Base-by-base conservation (phyloP, 2,797 vertebrate genomes). In the Microchirus variegatus region DNA sequence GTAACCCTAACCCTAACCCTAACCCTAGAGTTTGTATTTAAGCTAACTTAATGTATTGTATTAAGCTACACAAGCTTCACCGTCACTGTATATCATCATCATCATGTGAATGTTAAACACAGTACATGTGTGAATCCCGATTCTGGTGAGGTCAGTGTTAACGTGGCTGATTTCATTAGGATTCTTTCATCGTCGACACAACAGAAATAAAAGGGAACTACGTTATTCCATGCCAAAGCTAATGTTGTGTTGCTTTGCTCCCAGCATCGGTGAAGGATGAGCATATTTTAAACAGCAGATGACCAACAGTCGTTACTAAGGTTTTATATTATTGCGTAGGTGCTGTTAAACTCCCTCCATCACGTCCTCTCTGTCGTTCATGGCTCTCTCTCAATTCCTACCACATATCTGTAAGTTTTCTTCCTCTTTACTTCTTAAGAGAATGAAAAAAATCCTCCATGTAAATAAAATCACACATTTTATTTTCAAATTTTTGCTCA, bases 401-500 rank as follows among this genome's bases (percentile, higher is more conserved):
- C 10, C 38, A 51, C 49, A 19, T 11, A 54, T 3, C 9, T 55
- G 52, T n/a, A n/a, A n/a, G n/a, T 31, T 31, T 31, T 31, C 31
- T 31, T 31, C 9, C 43, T 41, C 15, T 58, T 55, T 59, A 62
- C 41, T 77, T 42, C 35, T 49, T 52, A 40, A 63, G 45, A 49
- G 67, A 38, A 70, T 58, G 43, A 38, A 49, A 36, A 36, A 43
- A 36, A 19, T 49, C 7, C 15, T 38, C 55, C 58, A 19, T 87
- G 76, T 86, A 75, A 77, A 88, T 78, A 83, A 77, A 78, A 56
- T 73, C 69, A 57, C 38, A 59, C 22, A 17, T 63, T 63, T 3
- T 16, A 47, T 59, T 47, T 31, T 50, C 5, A 6, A 31, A 48
- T 56, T 46, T 46, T 74, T 59, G 54, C 59, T 73, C 46, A 73